Evolutionary conservation across 1,140 invertebrate species (phyloP).

Genomic region (Nebria ingens): DNA sequence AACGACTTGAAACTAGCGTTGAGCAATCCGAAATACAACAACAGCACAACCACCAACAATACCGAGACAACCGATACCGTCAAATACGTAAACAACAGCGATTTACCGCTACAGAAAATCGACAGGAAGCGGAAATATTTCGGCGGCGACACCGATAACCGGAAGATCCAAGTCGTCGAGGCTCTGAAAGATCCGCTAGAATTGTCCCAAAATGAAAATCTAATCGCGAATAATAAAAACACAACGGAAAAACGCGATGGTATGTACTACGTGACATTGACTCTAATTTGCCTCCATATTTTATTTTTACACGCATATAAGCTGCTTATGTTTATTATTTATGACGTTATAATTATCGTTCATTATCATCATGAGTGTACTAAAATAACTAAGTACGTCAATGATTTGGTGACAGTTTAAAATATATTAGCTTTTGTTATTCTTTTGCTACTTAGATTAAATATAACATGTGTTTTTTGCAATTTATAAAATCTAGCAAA

Average conservation of each 20-base stretch:
- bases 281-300: not conserved
- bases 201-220: not conserved
- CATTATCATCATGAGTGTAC: not conserved
- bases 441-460: no score
- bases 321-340: not conserved
- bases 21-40: slow-evolving; percentile 7
- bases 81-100: not conserved
- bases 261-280: not conserved
- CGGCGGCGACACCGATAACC: not conserved
- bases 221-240: not conserved
- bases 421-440: no score
- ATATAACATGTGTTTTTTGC: no score
- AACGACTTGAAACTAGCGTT: slow-evolving; percentile 28
- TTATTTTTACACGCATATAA: not conserved
- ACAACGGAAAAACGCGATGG: not conserved
- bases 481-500: no score
- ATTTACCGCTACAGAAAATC: not conserved
- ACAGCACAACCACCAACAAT: not conserved
- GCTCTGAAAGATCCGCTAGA: not conserved
- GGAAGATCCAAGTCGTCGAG: not conserved
- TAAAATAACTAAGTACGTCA: not conserved
- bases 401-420: no score
- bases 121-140: not conserved
- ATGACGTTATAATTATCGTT: not conserved
- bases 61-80: not conserved